phyloP scores from a whole-genome alignment of 53 echinoderm and acorn worm species.

The Luidia sarsii region DNA sequence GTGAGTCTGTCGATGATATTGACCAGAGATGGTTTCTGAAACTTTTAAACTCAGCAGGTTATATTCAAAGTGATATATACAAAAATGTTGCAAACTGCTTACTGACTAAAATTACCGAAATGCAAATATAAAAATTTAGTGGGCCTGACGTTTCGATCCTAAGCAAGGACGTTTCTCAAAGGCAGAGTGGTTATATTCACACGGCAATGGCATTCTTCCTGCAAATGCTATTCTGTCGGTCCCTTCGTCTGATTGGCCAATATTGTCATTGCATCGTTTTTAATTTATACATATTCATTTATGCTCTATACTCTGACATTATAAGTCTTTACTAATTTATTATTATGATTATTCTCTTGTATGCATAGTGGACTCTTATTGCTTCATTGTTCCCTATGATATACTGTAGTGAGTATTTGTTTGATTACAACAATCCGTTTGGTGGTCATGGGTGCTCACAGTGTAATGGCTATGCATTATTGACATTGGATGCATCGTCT shows the following conservation, averaged over 20 bases:
- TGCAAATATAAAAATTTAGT: too few species aligned
- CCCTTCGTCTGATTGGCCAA: neutral
- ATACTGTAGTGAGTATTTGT: neutral
- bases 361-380: too few species aligned
- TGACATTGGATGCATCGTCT: neutral
- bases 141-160: too few species aligned
- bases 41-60: neutral
- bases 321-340: neutral
- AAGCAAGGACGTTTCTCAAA: too few species aligned
- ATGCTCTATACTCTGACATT: neutral
- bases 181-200: too few species aligned
- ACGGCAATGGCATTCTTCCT: too few species aligned
- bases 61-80: too few species aligned
- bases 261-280: neutral
- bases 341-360: neutral
- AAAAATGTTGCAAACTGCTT: too few species aligned
- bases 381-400: neutral
- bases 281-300: neutral
- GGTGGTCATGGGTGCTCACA: neutral
- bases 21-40: neutral
- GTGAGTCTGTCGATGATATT: slow-evolving; percentile 1
- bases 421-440: neutral
- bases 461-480: neutral
- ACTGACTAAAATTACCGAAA: too few species aligned
- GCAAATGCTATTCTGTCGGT: neutral